A percentile compares a stretch with the other conserved stretches of the same genome.
These are phyloP conservation scores for Gymnodraco acuticeps DNA, from an alignment of 2,797 vertebrate species.

Conservation along the genomic window DNA sequence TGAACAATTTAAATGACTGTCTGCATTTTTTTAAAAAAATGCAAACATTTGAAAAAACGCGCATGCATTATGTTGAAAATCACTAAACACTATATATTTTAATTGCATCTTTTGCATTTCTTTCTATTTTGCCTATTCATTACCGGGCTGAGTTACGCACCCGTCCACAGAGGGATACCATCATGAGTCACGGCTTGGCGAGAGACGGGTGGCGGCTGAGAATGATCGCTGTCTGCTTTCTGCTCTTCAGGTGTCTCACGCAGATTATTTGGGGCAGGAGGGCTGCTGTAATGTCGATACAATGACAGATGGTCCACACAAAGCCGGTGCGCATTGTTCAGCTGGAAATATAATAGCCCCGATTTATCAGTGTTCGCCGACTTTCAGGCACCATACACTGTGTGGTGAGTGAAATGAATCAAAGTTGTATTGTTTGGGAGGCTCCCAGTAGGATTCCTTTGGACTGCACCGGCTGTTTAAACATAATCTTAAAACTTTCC, in stretches of 20 bases:
- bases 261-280: slow-evolving; percentile 36
- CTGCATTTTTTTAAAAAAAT: background rate
- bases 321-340: slow-evolving; percentile 81
- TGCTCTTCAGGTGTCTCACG: slow-evolving; percentile 77
- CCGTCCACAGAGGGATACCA: slow-evolving; percentile 53
- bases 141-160: slow-evolving; percentile 67
- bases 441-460: slow-evolving; percentile 25
- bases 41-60: background rate
- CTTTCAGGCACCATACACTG: slow-evolving; percentile 36
- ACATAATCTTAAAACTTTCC: slow-evolving; percentile 63
- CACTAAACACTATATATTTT: slow-evolving; percentile 6
- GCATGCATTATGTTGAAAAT: background rate
- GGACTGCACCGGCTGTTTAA: slow-evolving; percentile 19
- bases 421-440: slow-evolving; percentile 53
- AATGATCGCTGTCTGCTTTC: slow-evolving; percentile 55
- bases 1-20: background rate
- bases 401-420: slow-evolving; percentile 56
- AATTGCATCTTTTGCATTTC: slow-evolving; percentile 14
- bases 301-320: slow-evolving; percentile 81
- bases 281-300: slow-evolving; percentile 69
- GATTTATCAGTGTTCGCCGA: slow-evolving; percentile 70
- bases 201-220: slow-evolving; percentile 68
- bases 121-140: slow-evolving; percentile 12
- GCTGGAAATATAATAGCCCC: slow-evolving; percentile 76
- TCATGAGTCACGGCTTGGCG: slow-evolving; percentile 61